These are phyloP conservation scores for Rhinella marina DNA, from an alignment of 2,797 vertebrate genomes.

Conservation along the genomic window DNA sequence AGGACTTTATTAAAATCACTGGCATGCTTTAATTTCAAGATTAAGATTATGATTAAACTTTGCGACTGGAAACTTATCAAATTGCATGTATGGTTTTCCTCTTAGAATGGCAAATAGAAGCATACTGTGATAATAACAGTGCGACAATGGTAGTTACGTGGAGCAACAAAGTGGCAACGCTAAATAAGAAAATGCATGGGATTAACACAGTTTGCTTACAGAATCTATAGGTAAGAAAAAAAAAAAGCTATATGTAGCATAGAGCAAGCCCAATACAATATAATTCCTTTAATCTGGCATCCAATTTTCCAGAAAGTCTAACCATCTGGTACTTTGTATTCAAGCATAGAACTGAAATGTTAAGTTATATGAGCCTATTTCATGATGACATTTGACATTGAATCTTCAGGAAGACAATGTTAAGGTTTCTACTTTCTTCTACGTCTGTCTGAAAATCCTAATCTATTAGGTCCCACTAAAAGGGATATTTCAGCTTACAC, in stretches of 20 bases:
- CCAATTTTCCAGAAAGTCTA: neutral
- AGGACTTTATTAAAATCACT: constrained; percentile 13
- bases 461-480: too few species aligned
- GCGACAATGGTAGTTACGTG: neutral
- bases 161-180: neutral
- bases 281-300: neutral
- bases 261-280: neutral
- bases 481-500: too few species aligned
- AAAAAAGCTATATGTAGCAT: neutral
- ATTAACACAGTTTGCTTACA: neutral
- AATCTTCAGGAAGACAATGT: too few species aligned
- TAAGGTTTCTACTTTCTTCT: too few species aligned
- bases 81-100: constrained; percentile 1
- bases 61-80: neutral
- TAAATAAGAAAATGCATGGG: neutral
- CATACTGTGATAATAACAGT: neutral
- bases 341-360: too few species aligned
- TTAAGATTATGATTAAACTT: constrained; percentile 20
- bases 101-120: neutral
- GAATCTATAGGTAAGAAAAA: neutral
- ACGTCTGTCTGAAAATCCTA: too few species aligned
- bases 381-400: too few species aligned
- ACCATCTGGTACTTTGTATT: too few species aligned
- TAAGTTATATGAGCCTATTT: too few species aligned
- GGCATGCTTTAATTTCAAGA: constrained; percentile 2